Evolutionary conservation across 2,113 vertebrate genomes (phyloP).

Genomic region (Helogale parvula): DNA sequence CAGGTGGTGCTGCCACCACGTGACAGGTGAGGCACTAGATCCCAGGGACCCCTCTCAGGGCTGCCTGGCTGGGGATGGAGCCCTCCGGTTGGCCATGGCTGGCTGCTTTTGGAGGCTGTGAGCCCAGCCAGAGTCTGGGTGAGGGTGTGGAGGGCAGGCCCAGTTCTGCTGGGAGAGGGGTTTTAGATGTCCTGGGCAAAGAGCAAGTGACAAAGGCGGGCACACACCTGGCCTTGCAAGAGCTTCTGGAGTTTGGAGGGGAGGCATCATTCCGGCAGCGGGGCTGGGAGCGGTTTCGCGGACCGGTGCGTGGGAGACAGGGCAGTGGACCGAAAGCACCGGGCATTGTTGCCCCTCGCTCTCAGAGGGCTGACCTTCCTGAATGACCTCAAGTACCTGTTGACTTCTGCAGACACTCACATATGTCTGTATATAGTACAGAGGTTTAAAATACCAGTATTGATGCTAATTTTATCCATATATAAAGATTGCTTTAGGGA

Average conservation of each 20-base stretch:
- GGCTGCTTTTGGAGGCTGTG: rapidly evolving
- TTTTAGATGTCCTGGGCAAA: background rate
- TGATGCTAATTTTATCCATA: background rate
- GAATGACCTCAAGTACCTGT: background rate
- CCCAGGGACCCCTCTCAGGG: rapidly evolving
- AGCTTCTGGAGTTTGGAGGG: background rate
- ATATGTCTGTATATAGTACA: background rate
- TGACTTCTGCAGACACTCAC: background rate
- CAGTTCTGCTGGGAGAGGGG: background rate
- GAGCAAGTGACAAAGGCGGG: background rate
- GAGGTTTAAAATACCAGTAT: background rate
- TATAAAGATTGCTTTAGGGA: background rate
- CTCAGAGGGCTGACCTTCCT: background rate
- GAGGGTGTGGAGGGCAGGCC: background rate
- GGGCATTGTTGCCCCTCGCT: background rate
- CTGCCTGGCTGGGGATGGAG: too few relatives aligned
- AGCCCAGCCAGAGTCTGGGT: background rate
- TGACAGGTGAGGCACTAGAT: background rate
- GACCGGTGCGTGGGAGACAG: background rate
- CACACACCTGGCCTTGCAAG: background rate
- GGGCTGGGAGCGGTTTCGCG: rapidly evolving
- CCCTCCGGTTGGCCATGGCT: background rate
- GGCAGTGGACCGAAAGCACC: rapidly evolving
- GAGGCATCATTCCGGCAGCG: rapidly evolving
- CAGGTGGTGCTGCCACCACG: background rate